Conservation (phyloP, 2,888 invertebrate genomes). For the Drosophila robusta region DNA sequence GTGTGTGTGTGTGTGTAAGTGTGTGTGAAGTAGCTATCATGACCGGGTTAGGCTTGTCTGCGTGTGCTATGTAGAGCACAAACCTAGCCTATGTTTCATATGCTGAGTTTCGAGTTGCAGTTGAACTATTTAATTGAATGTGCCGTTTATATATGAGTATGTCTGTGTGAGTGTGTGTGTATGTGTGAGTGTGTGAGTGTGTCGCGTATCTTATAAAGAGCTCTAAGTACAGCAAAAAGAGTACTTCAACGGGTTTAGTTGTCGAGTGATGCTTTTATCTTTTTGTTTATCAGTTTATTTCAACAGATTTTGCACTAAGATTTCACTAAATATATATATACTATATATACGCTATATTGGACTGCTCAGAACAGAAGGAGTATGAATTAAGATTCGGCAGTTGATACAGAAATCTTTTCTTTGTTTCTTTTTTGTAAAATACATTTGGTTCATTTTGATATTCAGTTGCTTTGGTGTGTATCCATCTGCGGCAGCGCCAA, state of each 20-base stretch:
- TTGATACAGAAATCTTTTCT: constrained; percentile 83
- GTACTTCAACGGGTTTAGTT: background rate
- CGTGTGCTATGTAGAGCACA: constrained; percentile 64
- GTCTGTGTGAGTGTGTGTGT: constrained; percentile 9
- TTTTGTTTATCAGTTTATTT: background rate
- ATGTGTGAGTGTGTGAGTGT: constrained; percentile 16
- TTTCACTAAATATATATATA: constrained; percentile 8
- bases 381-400: constrained; percentile 85
- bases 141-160: background rate
- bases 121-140: constrained; percentile 38
- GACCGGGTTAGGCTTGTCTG: constrained; percentile 71
- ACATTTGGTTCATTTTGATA: constrained; percentile 28
- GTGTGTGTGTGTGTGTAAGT: constrained; percentile 2
- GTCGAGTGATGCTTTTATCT: background rate
- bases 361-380: constrained; percentile 83
- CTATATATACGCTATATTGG: constrained; percentile 42
- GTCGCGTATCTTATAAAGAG: constrained; percentile 17
- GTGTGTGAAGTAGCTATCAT: constrained; percentile 39
- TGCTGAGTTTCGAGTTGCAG: constrained; percentile 30
- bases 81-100: constrained; percentile 6
- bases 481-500: constrained; percentile 49
- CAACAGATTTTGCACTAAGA: constrained; percentile 15
- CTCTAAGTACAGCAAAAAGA: constrained; percentile 38
- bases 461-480: constrained; percentile 57
- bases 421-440: constrained; percentile 27